phyloP scores from a whole-genome alignment of 2,797 vertebrate genomes.

The Macropodus opercularis region DNA sequence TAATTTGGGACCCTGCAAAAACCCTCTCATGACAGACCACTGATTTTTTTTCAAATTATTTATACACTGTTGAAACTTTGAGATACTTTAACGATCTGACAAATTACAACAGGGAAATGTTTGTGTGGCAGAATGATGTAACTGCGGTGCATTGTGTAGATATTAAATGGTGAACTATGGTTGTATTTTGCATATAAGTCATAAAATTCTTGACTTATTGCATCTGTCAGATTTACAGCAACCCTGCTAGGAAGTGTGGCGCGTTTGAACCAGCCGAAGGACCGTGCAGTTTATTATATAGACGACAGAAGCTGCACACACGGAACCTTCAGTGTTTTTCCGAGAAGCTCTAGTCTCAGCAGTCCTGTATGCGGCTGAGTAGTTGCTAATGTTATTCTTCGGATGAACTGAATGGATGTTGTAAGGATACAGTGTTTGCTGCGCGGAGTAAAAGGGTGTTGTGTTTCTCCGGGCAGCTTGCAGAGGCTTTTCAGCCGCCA shows the following conservation, averaged over 20 bases:
- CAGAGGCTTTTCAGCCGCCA: slow-evolving; percentile 67
- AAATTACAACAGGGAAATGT: not conserved
- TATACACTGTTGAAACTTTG: not conserved
- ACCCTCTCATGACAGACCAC: too few species aligned
- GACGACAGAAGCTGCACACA: not conserved
- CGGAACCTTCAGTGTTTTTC: not conserved
- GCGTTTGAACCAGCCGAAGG: not conserved
- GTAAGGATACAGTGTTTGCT: slow-evolving; percentile 46
- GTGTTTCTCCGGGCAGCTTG: slow-evolving; percentile 53
- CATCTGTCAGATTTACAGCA: not conserved
- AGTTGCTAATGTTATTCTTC: slow-evolving; percentile 23
- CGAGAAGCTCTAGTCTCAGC: not conserved
- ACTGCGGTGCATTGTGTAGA: not conserved
- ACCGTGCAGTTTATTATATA: slow-evolving; percentile 2
- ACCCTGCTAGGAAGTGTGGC: not conserved
- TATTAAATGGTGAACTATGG: not conserved
- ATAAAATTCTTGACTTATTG: not conserved
- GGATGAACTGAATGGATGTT: slow-evolving; percentile 45
- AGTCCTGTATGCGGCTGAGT: slow-evolving; percentile 13
- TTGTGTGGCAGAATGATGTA: too few species aligned
- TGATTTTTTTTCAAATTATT: too few species aligned
- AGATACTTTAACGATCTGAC: not conserved
- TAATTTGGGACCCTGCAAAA: too few species aligned
- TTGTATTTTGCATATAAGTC: not conserved
- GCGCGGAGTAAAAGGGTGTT: slow-evolving; percentile 48